phyloP scores from a whole-genome alignment of 2,888 invertebrate species.

The Cerceris rybyensis region DNA sequence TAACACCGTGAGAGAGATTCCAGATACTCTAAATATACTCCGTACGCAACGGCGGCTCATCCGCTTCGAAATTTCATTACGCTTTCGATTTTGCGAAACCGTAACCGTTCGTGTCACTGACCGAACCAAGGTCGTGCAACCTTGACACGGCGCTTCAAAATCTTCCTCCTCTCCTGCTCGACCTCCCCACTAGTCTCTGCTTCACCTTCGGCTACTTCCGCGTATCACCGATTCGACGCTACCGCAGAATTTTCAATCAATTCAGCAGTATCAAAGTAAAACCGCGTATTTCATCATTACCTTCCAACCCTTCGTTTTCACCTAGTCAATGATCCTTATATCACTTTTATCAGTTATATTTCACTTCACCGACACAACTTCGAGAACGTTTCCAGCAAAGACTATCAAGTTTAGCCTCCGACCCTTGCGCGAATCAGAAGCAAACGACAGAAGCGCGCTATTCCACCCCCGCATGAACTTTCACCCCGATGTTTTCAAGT shows the following conservation, averaged over 20 bases:
- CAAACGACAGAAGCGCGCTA: too few species aligned
- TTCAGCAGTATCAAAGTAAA: background rate
- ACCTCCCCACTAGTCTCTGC: constrained; percentile 28
- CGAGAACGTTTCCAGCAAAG: too few species aligned
- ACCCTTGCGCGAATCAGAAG: too few species aligned
- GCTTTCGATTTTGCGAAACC: constrained; percentile 48
- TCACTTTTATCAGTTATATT: too few species aligned
- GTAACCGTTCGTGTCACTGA: constrained; percentile 46
- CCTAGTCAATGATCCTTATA: too few species aligned
- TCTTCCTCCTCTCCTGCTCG: constrained; percentile 50
- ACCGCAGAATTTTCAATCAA: background rate
- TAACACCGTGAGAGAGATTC: background rate
- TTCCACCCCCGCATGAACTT: too few species aligned
- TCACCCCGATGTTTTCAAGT: too few species aligned
- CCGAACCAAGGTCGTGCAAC: constrained; percentile 66
- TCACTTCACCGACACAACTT: too few species aligned
- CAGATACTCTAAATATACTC: background rate
- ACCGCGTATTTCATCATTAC: background rate
- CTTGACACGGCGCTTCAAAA: constrained; percentile 63
- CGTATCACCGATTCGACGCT: background rate
- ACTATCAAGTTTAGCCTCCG: too few species aligned
- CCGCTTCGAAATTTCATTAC: background rate
- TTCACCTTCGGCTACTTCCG: constrained; percentile 43
- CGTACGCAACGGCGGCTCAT: background rate
- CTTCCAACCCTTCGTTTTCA: background rate